phyloP scores from a whole-genome alignment of 2,113 vertebrate genomes.

The Numenius arquata region DNA sequence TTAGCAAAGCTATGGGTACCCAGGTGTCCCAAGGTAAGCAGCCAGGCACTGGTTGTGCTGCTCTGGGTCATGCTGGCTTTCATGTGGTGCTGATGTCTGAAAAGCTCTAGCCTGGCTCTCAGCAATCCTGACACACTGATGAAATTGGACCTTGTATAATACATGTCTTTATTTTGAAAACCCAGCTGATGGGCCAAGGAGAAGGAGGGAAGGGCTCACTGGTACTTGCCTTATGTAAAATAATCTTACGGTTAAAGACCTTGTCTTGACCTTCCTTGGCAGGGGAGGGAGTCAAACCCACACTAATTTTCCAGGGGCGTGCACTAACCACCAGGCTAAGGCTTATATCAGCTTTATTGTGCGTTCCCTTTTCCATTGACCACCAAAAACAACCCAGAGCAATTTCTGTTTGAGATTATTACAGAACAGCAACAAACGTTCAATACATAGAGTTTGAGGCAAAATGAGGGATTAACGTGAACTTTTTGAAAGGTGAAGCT shows the following conservation, averaged over 20 bases:
- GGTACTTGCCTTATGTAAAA: neutral
- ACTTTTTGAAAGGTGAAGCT: neutral
- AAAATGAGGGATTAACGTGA: neutral
- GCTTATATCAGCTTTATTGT: neutral
- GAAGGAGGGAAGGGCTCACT: fast-evolving
- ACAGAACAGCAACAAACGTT: neutral
- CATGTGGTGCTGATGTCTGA: neutral
- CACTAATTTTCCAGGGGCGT: neutral
- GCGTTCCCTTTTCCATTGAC: neutral
- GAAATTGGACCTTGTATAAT: neutral
- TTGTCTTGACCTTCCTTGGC: neutral
- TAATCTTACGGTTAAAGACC: neutral
- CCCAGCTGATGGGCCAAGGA: neutral
- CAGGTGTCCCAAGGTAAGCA: neutral
- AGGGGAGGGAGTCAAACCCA: neutral
- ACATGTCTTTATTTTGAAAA: neutral
- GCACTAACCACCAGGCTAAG: neutral
- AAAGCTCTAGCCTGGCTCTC: neutral
- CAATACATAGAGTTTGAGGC: neutral
- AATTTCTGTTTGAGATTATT: neutral
- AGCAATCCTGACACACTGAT: neutral
- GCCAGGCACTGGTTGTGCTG: neutral
- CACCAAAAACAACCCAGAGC: neutral
- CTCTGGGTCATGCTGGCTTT: neutral
- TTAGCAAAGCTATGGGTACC: neutral